phyloP scores from a whole-genome alignment of 2,888 invertebrate genomes.

The Bellardia pandia region DNA sequence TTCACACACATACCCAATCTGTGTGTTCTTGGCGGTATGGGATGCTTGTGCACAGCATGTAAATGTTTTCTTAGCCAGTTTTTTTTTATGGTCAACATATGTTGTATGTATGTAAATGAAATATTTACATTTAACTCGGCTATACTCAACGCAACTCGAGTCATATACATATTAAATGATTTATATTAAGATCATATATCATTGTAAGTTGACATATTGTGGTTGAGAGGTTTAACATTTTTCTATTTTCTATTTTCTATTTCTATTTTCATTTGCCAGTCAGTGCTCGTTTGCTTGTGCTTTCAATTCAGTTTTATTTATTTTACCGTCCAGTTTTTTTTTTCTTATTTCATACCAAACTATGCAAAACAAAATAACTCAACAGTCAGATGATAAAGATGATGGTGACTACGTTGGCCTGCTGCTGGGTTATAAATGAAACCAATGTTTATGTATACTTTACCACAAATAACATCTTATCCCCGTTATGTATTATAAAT shows the following conservation, averaged over 20 bases:
- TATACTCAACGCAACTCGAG: conserved; percentile 2
- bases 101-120: conserved; percentile 37
- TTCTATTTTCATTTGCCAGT: conserved; percentile 15
- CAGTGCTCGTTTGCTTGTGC: background rate
- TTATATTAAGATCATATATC: conserved; percentile 71
- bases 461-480: conserved; percentile 65
- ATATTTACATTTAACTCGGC: conserved; percentile 34
- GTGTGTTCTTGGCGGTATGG: background rate
- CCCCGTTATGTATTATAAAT: conserved; percentile 11
- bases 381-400: conserved; percentile 19
- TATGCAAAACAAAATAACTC: background rate
- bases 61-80: conserved; percentile 18
- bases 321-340: conserved; percentile 2
- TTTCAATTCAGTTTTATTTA: background rate
- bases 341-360: conserved; percentile 38
- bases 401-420: conserved; percentile 8
- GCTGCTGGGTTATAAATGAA: conserved; percentile 49
- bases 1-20: background rate
- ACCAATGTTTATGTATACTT: conserved; percentile 62
- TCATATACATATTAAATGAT: conserved; percentile 61
- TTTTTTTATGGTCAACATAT: conserved; percentile 56
- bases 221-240: conserved; percentile 64
- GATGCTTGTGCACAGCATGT: conserved; percentile 1
- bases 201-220: conserved; percentile 69
- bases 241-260: background rate